phyloP scores from a whole-genome alignment of 2,113 vertebrate genomes.

The Cnemophilus loriae region DNA sequence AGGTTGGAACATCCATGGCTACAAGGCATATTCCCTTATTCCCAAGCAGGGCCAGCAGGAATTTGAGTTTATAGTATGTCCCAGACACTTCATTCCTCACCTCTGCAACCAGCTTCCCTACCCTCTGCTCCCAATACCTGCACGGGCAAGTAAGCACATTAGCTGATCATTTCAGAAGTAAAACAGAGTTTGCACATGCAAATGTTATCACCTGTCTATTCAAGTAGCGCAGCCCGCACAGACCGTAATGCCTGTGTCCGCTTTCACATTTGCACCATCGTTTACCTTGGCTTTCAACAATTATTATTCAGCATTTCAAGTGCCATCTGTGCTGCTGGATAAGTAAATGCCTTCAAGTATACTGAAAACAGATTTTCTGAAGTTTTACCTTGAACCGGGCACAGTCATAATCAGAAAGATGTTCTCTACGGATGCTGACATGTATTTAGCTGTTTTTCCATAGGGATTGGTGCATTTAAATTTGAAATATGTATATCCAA shows the following conservation, averaged over 20 bases:
- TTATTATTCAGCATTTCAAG: conserved; percentile 66
- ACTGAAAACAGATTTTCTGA: conserved; percentile 59
- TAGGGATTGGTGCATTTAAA: conserved; percentile 37
- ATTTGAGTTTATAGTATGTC: neutral
- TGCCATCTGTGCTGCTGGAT: conserved; percentile 67
- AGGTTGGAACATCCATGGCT: neutral
- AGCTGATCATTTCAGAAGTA: neutral
- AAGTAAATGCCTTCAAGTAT: conserved; percentile 66
- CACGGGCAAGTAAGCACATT: neutral
- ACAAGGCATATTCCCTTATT: neutral
- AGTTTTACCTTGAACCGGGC: conserved; percentile 29
- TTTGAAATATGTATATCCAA: conserved; percentile 56
- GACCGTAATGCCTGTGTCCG: neutral
- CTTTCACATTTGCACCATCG: neutral
- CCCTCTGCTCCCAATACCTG: neutral
- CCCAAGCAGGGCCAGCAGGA: neutral
- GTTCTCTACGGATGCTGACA: conserved; percentile 23
- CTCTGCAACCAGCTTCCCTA: neutral
- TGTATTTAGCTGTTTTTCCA: conserved; percentile 54
- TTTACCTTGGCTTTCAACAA: conserved; percentile 54
- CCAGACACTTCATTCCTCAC: neutral
- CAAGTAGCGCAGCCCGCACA: neutral
- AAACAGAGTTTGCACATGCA: neutral
- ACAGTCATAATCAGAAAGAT: conserved; percentile 44
- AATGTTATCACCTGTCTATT: neutral